Percentiles rank a stretch among this genome's conserved stretches.
phyloP scores from a whole-genome alignment of 1,140 invertebrate genomes.

The Leptinotarsa defecta region DNA sequence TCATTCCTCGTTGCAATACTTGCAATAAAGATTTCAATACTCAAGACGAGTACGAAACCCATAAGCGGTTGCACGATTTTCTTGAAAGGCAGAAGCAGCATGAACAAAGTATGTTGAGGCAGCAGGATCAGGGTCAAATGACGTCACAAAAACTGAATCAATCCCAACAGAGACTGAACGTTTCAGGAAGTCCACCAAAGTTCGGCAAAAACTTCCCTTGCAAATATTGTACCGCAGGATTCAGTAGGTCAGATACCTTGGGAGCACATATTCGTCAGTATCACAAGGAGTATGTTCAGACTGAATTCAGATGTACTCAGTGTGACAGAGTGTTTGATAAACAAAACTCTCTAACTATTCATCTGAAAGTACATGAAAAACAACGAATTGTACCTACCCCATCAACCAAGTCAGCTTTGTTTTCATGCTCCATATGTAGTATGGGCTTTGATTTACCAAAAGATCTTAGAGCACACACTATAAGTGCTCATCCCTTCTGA shows the following conservation, averaged over 20 bases:
- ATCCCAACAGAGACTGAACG: not conserved
- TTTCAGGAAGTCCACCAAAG: conserved; percentile 4
- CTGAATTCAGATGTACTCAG: conserved; percentile 45
- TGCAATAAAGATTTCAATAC: conserved; percentile 49
- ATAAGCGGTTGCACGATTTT: conserved; percentile 47
- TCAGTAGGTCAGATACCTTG: conserved; percentile 45
- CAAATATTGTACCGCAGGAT: conserved; percentile 44
- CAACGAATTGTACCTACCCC: conserved; percentile 31
- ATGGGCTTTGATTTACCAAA: conserved; percentile 49
- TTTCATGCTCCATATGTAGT: conserved; percentile 50
- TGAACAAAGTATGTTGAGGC: conserved; percentile 20
- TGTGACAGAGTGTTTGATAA: conserved; percentile 51
- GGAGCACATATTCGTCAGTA: conserved; percentile 43
- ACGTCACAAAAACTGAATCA: not conserved
- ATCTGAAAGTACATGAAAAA: conserved; percentile 51
- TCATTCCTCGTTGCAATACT: conserved; percentile 44
- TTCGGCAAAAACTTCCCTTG: conserved; percentile 38
- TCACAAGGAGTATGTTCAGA: conserved; percentile 37
- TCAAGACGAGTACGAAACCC: conserved; percentile 48
- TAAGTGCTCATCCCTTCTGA: conserved; percentile 52
- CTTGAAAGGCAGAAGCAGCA: conserved; percentile 43
- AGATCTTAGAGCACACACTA: conserved; percentile 50
- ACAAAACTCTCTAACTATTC: conserved; percentile 48
- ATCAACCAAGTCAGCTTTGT: conserved; percentile 30
- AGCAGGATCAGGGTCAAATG: conserved; percentile 13